Base-by-base conservation (phyloP, 2,888 invertebrate species). In the Listrodromus nycthemerus region DNA sequence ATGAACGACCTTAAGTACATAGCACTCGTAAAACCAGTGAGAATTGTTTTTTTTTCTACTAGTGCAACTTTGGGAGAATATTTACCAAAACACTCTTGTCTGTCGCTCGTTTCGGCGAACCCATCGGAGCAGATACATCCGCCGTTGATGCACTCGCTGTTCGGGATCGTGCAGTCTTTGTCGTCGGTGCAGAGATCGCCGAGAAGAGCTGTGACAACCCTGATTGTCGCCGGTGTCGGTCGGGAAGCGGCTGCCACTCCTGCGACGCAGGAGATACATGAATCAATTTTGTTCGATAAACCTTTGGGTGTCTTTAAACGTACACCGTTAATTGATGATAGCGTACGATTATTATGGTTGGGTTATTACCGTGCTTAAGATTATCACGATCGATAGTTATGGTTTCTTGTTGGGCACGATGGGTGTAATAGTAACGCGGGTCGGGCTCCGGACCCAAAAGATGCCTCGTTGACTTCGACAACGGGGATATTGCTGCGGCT, bases 401-500 rank as follows among this genome's bases (percentile, higher is more conserved):
- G 80, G 93, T 92, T 85, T 93, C 93, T 86, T 93, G 92, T 86
- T 92, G 91, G 24, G 91, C 93, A 67, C 94, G 95, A 94, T 95
- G 88, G 92, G 95, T 92, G 94, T 96, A 94, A 94, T 96, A 96
- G 91, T 96, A 96, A 89, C 96, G 95, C 65, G 95, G 94, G 90
- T 96, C 96, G 86, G 93, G 93, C 85, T 93, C 93, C 8, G 96
- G 96, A 70, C 96, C 95, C 85, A 96, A 94, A 67, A 97, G 94
- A 93, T 97, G 97, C 90, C 97, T 95, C 8, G 97, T 97, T 13
- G 97, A 97, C 93, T 97, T 97, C 21, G 97, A 97, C 85, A 96
- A 93, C 71, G 95, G 95, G 1, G 96, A 96, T 80, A 95, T 95
- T 77, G 95, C 95, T 89, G 97, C 97, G 85, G 96, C 97, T 74